Evolutionary conservation across 2,888 invertebrate species (phyloP).

Genomic region (Agrotis ipsilon): DNA sequence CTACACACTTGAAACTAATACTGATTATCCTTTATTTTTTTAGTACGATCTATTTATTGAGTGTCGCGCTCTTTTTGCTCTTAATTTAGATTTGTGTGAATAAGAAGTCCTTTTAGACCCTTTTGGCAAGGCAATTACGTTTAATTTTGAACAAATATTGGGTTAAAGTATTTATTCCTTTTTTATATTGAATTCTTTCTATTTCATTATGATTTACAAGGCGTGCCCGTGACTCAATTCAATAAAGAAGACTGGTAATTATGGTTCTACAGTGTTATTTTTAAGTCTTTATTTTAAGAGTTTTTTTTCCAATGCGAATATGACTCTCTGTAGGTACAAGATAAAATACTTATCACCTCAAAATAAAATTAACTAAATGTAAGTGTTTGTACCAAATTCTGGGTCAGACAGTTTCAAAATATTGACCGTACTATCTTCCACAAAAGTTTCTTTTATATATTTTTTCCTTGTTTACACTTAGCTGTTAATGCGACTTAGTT

Average conservation of each 20-base stretch:
- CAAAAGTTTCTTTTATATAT: neutral
- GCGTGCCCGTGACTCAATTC: too few relatives aligned
- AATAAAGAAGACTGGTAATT: neutral
- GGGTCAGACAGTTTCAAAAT: slow-evolving; percentile 8
- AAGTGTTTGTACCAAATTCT: too few relatives aligned
- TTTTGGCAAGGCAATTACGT: neutral
- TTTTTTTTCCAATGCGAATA: too few relatives aligned
- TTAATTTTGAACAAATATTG: slow-evolving; percentile 15
- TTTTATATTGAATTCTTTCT: neutral
- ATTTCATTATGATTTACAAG: neutral
- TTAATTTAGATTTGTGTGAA: slow-evolving; percentile 16
- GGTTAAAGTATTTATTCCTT: neutral
- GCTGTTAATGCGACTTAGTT: slow-evolving; percentile 49
- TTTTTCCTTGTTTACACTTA: slow-evolving; percentile 48
- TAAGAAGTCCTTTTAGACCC: neutral
- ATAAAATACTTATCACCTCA: too few relatives aligned
- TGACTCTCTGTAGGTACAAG: too few relatives aligned
- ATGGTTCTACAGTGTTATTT: too few relatives aligned
- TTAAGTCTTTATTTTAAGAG: too few relatives aligned
- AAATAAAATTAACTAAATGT: too few relatives aligned
- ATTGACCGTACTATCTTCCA: neutral
- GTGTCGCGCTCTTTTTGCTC: neutral
- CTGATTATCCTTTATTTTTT: slow-evolving; percentile 20
- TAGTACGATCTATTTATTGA: slow-evolving; percentile 21
- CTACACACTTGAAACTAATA: slow-evolving; percentile 25